Evolutionary conservation across 1,140 invertebrate genomes (phyloP), one percentile per base, ranked within the genome.

Genomic region (Heliconius congener): DNA sequence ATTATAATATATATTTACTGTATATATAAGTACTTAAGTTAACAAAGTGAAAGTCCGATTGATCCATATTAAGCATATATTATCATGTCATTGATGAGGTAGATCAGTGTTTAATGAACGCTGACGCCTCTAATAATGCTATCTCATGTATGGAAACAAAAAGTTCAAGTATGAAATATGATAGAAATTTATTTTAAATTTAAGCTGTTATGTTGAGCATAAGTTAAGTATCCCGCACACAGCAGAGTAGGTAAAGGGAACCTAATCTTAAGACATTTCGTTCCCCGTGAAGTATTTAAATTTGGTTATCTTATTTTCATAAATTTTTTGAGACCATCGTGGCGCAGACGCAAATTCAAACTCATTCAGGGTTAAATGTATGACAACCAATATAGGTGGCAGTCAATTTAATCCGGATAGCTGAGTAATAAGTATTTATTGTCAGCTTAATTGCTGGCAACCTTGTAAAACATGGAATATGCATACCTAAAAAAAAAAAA

Each of bases 1-100:
- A 66, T 66, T 30, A 66, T 30, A 66, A 23, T 66, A 30, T 66
- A 66, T 8, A 66, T 27, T 1, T 66, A 66, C 11, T 19, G 1
- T 57, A n/a, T 5, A 23, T 46, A 18, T 9, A 66, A 30, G n/a
- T 66, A 23, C n/a, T 57, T 57, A 66, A 66, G 60, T n/a, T 27
- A 66, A 66, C 27, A 66, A 66, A 66, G 60, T 66, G 60, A 66
- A 66, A 66, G 60, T 5, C 1, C 16, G 23, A 27, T 16, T 4
- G 57, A 16, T 4, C 23, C 27, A 66, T 30, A 66, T 27, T 27
- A 66, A 27, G 13, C 60, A 66, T 66, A 66, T 66, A 66, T 66
- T 66, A 66, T 66, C 60, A 66, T 66, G 60, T 66, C 27, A 66
- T 8, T 66, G 60, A 66, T 30, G 60, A 66, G 30, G 60, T 66